Percentiles rank a stretch among this genome's conserved stretches.
Conservation (phyloP, 2,797 vertebrate genomes). For the Tragopan temminckii region DNA sequence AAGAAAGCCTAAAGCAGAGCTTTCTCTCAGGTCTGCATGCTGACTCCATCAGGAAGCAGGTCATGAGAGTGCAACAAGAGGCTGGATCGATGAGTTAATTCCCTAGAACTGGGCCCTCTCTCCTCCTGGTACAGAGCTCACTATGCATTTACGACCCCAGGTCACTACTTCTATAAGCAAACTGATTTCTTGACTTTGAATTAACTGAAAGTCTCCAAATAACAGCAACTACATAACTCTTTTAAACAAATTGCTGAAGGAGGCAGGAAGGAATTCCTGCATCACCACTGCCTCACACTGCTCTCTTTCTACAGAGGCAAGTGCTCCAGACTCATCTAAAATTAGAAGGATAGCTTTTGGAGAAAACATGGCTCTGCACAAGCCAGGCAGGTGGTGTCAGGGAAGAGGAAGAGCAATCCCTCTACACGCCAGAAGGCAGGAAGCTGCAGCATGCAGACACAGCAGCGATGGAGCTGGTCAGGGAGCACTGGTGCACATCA, state of each 20-base stretch:
- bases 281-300: neutral
- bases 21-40: neutral
- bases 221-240: neutral
- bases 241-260: neutral
- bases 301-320: neutral
- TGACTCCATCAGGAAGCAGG: neutral
- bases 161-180: neutral
- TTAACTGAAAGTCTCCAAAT: neutral
- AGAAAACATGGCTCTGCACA: neutral
- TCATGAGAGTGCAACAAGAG: neutral
- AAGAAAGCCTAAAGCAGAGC: neutral
- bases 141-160: neutral
- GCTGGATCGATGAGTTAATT: neutral
- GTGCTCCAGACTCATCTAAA: neutral
- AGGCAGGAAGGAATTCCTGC: neutral
- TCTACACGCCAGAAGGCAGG: neutral
- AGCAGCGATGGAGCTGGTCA: neutral
- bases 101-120: neutral
- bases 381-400: neutral
- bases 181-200: neutral
- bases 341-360: neutral
- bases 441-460: conserved; percentile 26
- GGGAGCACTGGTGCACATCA: neutral
- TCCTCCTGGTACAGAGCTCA: neutral
- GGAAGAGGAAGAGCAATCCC: neutral